Base-by-base conservation (phyloP, 1,140 invertebrate species). In the Dreissena rostriformis region DNA sequence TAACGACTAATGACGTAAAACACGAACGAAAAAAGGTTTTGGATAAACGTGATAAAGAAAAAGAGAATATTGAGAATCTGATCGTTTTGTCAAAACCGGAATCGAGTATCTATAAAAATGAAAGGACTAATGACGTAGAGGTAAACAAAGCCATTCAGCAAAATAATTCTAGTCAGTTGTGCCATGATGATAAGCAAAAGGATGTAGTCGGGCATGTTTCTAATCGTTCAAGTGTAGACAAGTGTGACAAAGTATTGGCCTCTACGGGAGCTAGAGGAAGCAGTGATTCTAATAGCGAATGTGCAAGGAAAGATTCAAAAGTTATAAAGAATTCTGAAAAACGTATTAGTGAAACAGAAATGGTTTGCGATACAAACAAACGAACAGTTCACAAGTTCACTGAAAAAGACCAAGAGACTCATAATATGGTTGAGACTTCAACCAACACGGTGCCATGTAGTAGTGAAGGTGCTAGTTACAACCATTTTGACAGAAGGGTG, bases 401-500 rank as follows among this genome's bases (percentile, higher is more conserved):
- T 39, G 29, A 39, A 7, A 39, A 39, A 5, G 49, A 39, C 17
- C 28, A 49, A 70, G 77, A 49, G 28, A 79, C 68, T 39, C 77
- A 65, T 53, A 67, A 79, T 22, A 79, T 70, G 77, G 77, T 79
- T 6, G 77, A 79, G 61, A 67, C 77, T 6, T 79, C 77, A 17
- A 79, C 77, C 1, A 67, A 49, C 22, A 79, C 77, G 29, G 24
- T 61, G 22, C 57, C 57, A 24, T 61, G 57, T 24, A 61, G 17
- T n/a, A 61, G 11, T 61, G 57, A 61, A 24, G 4, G 57, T 24
- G 22, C 57, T n/a, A 2, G 57, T 61, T 4, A 61, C 57, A 24
- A 61, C 57, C 17, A 61, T 2, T 19, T 61, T n/a, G 22, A n/a
- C 17, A 61, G 17, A 61, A 2, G 57, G 17, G 57, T 61, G 22